Conservation (phyloP, 2,888 invertebrate species). For the Antheraea assamensis region DNA sequence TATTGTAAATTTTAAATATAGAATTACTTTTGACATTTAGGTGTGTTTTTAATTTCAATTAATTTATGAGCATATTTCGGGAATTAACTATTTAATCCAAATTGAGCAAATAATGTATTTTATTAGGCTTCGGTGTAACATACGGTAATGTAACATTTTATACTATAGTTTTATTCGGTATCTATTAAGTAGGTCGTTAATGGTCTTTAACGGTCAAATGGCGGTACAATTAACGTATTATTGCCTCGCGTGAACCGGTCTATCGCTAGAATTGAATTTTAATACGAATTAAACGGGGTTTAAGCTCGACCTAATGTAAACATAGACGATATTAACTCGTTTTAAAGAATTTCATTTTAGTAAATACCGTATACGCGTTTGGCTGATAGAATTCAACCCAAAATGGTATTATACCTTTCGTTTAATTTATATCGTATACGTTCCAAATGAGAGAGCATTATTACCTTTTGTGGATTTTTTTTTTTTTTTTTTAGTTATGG, state of each 20-base stretch:
- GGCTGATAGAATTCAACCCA: background rate
- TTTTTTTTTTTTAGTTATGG: no score
- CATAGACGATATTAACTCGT: background rate
- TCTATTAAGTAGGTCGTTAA: conserved; percentile 48
- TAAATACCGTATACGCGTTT: background rate
- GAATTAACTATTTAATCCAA: background rate
- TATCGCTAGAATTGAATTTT: conserved; percentile 27
- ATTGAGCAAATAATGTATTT: background rate
- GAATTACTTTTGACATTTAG: background rate
- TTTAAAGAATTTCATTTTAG: background rate
- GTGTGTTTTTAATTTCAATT: no score
- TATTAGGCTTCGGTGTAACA: conserved; percentile 40
- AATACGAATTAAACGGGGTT: conserved; percentile 17
- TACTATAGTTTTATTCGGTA: conserved; percentile 50
- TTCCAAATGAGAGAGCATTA: no score
- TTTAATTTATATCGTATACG: no score
- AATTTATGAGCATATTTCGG: no score
- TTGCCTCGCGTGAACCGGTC: conserved; percentile 22
- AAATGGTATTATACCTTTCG: no score
- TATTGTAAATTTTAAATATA: background rate
- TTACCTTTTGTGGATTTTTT: no score
- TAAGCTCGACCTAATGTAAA: conserved; percentile 9
- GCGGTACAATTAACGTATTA: conserved; percentile 17
- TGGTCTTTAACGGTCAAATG: conserved; percentile 36
- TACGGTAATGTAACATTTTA: conserved; percentile 33